Evolutionary conservation across 2,888 invertebrate genomes (phyloP), one percentile per base, ranked within the genome.

Genomic region (Smittia sp.): DNA sequence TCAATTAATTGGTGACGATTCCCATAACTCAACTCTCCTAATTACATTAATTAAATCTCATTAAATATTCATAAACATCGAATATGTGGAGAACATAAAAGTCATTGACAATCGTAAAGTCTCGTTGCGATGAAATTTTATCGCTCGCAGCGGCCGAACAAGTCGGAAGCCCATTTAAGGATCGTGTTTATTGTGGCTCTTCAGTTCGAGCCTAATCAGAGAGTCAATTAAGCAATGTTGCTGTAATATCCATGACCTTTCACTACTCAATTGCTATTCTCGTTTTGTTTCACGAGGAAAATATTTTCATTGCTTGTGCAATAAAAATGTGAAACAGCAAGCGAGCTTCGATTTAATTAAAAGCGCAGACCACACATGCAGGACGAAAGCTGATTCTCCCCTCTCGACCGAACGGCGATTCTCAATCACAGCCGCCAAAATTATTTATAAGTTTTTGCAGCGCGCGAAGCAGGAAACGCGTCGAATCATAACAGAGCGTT

Each of bases 21-120:
- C 4, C 9, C 32, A 32, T 32, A 32, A 32, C 32, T 32, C 32
- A 32, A 32, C 32, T 32, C n/a, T 39, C 22, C 63, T 63, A 63
- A 63, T 63, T 63, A 63, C 63, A 15, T 25, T 63, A 63, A 63
- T 63, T 63, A 63, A 63, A 63, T 27, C 9, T 11, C 25, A 24
- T 63, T 63, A 63, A 63, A 63, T 63, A 63, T 24, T 63, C 63
- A 63, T 63, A 15, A 63, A 13, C 1, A 2, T 46, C 52, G n/a
- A 11, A 4, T 15, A 15, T 46, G 52, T 18, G n/a, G n/a, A 11
- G 52, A 15, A 46, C 18, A 13, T 15, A 15, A 15, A 46, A 46
- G 18, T 46, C 18, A 13, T n/a, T 46, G 52, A 46, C 52, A 46
- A 18, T 46, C 52, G 18, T 46, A 18, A 46, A 46, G 7, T 46